Base-by-base conservation (phyloP, 2,797 vertebrate species). In the Discoglossus pictus region DNA sequence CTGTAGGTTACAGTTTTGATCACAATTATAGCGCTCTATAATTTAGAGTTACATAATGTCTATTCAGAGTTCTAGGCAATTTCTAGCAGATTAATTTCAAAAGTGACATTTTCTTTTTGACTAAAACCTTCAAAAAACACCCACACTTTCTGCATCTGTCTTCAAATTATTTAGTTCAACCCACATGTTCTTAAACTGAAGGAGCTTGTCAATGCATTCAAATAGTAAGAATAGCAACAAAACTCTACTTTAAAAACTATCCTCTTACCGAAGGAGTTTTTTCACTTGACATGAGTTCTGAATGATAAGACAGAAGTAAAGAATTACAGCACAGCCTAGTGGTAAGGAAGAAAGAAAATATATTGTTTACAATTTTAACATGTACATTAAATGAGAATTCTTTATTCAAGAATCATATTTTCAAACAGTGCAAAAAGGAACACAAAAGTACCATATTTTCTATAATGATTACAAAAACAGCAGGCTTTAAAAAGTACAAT, bases 91-190 rank as follows among this genome's bases (percentile, higher is more conserved):
- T 62, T 70, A 1, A 70, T 56, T 62, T 63, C 59, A 47, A 47
- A 70, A 70, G 27, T 70, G 67, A 55, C 59, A 70, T 63, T 63
- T 70, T 62, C 67, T 56, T 40, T 48, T 62, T 42, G 50, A 63
- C 58, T 62, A 43, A 46, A 62, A 39, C 50, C 51, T 62, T 70
- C 24, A 55, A 18, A 47, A 54, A 36, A 75, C 2, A 60, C 31
- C 51, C 60, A 59, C 1, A 70, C 36, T 40, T 50, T 56, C 56
- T 17, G 4, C 6, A 53, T 42, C 11, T 73, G 25, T 40, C 36
- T 23, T 42, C 1, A 24, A 34, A 66, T 51, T 2, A 39, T 61
- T 73, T 72, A 39, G 61, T 21, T 48, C 43, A 75, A 21, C 6
- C 4, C 53, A 66, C 0, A 0, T 31, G 16, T 43, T 68, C 69